Evolutionary conservation across 2,113 vertebrate genomes (phyloP), one percentile per base, ranked within the genome.

Genomic region (Cephalopterus ornatus): DNA sequence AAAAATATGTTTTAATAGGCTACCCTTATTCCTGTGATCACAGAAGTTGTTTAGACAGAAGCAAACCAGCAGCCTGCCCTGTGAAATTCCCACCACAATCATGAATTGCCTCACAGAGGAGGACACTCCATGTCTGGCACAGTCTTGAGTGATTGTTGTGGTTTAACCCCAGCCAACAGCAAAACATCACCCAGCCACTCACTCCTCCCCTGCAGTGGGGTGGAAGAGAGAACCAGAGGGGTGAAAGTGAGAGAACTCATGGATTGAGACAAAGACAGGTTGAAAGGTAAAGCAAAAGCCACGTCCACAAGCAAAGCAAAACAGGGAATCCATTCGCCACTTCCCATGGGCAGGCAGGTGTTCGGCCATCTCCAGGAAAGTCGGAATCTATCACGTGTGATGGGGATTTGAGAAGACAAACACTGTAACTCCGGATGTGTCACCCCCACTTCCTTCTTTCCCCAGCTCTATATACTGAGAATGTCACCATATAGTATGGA

Each of bases 321-420:
- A 16, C 5, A 49, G 35, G 35, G 27, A 71, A 63, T 56, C 47
- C 1, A 41, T 41, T 76, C 37, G 14, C 7, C 5, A 2, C 19
- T 70, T 53, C 11, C 26, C 46, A 23, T 33, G 0, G 3, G 11
- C 33, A 61, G 53, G 23, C 46, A 39, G 46, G 30, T 20, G 18
- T 41, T 65, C 20, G 10, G 13, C 13, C 62, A 32, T 15, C 28
- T 14, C 9, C 39, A 65, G 26, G 39, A 65, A 65, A 42, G 39
- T 39, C 12, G 7, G 28, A 12, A 9, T 28, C n/a, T 20, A 6
- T 11, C n/a, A 52, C 0, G 0, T 1, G 0, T 37, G 33, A 39
- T 0, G 1, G 32, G 41, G 8, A 18, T 19, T 53, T n/a, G 42
- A 46, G 65, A 46, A 26, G 32, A n/a, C 22, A n/a, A 67, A 67